phyloP scores from a whole-genome alignment of 2,797 vertebrate genomes.

The Galaxias olidus region DNA sequence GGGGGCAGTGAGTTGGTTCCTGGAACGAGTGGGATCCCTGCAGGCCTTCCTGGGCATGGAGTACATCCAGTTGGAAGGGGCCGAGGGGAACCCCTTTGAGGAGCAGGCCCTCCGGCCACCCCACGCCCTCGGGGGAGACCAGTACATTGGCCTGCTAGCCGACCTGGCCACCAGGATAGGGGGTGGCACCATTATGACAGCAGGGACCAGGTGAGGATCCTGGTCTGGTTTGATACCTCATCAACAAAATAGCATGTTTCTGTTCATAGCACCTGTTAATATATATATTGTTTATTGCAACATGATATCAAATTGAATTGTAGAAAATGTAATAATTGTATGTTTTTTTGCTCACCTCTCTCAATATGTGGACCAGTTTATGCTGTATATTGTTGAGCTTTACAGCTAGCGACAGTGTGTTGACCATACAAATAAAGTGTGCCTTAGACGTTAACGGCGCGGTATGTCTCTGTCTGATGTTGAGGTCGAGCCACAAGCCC shows the following conservation, averaged over 20 bases:
- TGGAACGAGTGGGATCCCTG: constrained; percentile 76
- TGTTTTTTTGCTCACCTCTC: too few species aligned
- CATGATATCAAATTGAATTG: too few species aligned
- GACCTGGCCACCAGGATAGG: constrained; percentile 76
- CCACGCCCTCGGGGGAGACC: constrained; percentile 67
- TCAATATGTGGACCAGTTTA: too few species aligned
- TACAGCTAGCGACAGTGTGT: too few species aligned
- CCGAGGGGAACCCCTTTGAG: constrained; percentile 78
- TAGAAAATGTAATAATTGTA: too few species aligned
- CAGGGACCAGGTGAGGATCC: constrained; percentile 77
- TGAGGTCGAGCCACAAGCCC: constrained; percentile 84
- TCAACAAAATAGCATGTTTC: too few species aligned
- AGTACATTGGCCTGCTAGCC: constrained; percentile 75
- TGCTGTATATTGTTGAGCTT: too few species aligned
- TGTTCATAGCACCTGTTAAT: too few species aligned
- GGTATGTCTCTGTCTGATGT: not conserved
- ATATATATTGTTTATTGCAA: too few species aligned
- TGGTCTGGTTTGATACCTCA: not conserved
- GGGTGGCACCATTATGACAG: constrained; percentile 78
- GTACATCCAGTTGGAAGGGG: constrained; percentile 80
- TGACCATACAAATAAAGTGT: too few species aligned
- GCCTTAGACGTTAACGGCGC: too few species aligned
- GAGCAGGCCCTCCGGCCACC: constrained; percentile 73
- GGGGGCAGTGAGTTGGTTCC: constrained; percentile 80
- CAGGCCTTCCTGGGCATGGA: constrained; percentile 77